A percentile compares a stretch with the other conserved stretches of the same genome.
Evolutionary conservation across 2,113 vertebrate genomes (phyloP).

Genomic region (Petrocephalus zakoni): DNA sequence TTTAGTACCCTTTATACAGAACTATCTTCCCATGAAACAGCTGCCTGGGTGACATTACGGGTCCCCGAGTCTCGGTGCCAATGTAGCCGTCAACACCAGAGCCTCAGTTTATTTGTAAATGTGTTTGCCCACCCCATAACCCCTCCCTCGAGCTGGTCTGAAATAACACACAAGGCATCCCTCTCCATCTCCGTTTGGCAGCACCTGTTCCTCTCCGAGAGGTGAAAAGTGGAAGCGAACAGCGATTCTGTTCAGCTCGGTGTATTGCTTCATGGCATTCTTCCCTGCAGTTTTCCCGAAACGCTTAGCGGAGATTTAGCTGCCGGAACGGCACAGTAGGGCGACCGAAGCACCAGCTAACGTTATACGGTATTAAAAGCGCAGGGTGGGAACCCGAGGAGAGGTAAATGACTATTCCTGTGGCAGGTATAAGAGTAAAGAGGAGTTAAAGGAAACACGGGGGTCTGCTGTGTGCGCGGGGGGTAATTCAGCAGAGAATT

Average conservation of each 20-base stretch:
- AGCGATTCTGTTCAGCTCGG: not conserved
- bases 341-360: not conserved
- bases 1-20: not conserved
- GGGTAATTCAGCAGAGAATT: not conserved
- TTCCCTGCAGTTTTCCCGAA: not conserved
- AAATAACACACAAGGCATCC: conserved; percentile 2
- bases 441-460: not conserved
- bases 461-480: not conserved
- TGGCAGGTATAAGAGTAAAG: not conserved
- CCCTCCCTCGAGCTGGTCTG: not conserved
- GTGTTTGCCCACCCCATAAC: not conserved
- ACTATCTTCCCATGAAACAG: not conserved
- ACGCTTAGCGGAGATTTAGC: not conserved
- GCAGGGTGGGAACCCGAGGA: not conserved
- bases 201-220: not conserved
- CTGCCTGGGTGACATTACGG: not conserved
- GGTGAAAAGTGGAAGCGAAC: not conserved
- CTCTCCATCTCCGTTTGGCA: not conserved
- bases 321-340: not conserved
- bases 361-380: not conserved
- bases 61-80: not conserved
- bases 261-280: not conserved
- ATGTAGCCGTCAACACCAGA: not conserved
- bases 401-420: not conserved
- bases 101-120: conserved; percentile 8